phyloP scores from a whole-genome alignment of 2,888 invertebrate genomes.

The Mesorhabditis spiculigera region DNA sequence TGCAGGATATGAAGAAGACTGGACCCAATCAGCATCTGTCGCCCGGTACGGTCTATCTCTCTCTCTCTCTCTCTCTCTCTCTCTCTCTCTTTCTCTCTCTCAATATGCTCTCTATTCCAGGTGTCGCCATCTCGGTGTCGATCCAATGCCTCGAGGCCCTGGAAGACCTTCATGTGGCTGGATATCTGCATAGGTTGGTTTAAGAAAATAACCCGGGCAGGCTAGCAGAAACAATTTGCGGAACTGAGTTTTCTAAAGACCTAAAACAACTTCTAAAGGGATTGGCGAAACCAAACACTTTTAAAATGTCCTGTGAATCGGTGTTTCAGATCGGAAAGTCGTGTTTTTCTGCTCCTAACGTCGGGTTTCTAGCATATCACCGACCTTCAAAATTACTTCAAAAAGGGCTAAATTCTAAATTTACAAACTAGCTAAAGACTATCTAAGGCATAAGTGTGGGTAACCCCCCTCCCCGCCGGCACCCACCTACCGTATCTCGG shows the following conservation, averaged over 20 bases:
- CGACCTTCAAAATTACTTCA: neutral
- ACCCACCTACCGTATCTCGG: too few relatives aligned
- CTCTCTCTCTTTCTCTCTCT: neutral
- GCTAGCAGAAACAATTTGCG: too few relatives aligned
- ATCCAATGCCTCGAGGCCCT: constrained; percentile 51
- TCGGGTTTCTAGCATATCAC: too few relatives aligned
- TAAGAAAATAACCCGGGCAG: neutral
- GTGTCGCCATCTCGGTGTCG: constrained; percentile 43
- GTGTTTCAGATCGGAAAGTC: too few relatives aligned
- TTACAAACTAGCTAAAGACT: too few relatives aligned
- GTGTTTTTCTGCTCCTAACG: too few relatives aligned
- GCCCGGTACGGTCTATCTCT: constrained; percentile 18
- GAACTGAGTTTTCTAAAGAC: too few relatives aligned
- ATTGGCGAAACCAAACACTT: too few relatives aligned
- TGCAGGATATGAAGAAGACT: constrained; percentile 35
- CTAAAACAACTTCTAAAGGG: too few relatives aligned
- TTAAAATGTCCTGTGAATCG: too few relatives aligned
- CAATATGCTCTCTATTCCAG: neutral
- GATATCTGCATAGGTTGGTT: constrained; percentile 26
- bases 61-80: neutral
- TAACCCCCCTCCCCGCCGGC: too few relatives aligned
- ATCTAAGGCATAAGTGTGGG: too few relatives aligned
- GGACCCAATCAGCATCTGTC: constrained; percentile 31
- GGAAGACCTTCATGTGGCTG: constrained; percentile 47
- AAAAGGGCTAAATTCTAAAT: neutral